These are phyloP conservation scores for Menura novaehollandiae DNA, from an alignment of 2,113 vertebrate species.

Conservation along the genomic window DNA sequence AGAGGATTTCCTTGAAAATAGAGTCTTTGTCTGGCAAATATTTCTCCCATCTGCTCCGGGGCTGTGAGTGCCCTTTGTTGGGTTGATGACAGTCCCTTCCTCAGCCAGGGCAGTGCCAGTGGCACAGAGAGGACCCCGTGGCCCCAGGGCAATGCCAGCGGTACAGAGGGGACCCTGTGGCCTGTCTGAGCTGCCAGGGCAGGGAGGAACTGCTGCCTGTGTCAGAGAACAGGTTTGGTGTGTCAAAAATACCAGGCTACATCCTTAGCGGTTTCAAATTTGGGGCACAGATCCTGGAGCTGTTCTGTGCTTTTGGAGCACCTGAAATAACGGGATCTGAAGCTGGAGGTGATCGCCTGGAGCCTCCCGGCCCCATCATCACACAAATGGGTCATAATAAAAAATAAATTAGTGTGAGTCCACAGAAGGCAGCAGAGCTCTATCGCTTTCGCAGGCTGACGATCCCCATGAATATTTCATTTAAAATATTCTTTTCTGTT, in stretches of 20 bases:
- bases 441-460: background rate
- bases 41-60: background rate
- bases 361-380: background rate
- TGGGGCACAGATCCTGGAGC: slow-evolving; percentile 6
- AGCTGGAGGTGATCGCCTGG: slow-evolving; percentile 11
- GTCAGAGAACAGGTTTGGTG: background rate
- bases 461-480: slow-evolving; percentile 41
- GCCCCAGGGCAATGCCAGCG: background rate
- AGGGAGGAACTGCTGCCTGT: background rate
- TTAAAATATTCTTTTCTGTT: background rate
- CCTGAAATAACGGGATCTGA: background rate
- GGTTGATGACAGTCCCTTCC: background rate
- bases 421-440: slow-evolving; percentile 34
- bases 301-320: background rate
- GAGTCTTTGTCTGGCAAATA: slow-evolving; percentile 27
- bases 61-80: background rate
- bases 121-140: background rate
- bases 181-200: background rate
- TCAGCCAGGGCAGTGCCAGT: background rate
- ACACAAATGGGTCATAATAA: slow-evolving; percentile 49
- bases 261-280: slow-evolving; percentile 44
- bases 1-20: slow-evolving; percentile 21
- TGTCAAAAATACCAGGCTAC: slow-evolving; percentile 28
- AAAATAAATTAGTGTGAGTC: slow-evolving; percentile 47
- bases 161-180: background rate